Base-by-base conservation (phyloP, 2,888 invertebrate species). In the Andrena minutula region DNA sequence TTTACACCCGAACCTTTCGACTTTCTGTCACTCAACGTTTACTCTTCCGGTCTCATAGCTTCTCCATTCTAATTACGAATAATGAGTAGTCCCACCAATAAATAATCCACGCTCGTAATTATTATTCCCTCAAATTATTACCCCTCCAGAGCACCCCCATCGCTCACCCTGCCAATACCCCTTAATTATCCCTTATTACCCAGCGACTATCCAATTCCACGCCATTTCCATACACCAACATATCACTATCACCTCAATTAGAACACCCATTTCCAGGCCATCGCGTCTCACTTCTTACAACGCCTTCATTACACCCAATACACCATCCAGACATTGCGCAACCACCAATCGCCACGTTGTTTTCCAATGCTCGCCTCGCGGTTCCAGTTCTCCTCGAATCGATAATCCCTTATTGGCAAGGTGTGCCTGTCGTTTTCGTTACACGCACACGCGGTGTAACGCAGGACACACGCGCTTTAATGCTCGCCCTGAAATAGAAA, bases 381-480 rank as follows among this genome's bases (percentile, higher is more conserved):
- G 71, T 30, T 30, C 65, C 51, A 41, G 32, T 26, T 53, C n/a
- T 32, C 35, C 26, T 41, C 6, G n/a, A 79, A 71, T 79, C 71
- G 66, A 79, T 80, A 71, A 65, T 65, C 41, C 65, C 65, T 47
- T 56, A 78, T 79, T 47, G 65, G 30, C 20, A 66, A 72, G 79
- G 53, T 66, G 71, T 65, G 60, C 28, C 61, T 41, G 30, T 47
- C 30, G 49, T 71, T 66, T 16, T 71, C 28, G 32, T n/a, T 53
- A 47, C 32, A n/a, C 4, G 26, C 30, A 58, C 65, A n/a, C 66
- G 65, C 49, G 66, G 23, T 10, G 12, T 6, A 35, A 47, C 53
- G 28, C 35, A 6, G 20, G 20, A 20, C 41, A n/a, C 35, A 10
- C 53, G 7, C 28, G 63, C 53, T n/a, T n/a, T 61, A 61, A 20